Base-by-base conservation (phyloP, 2,113 vertebrate species). In the Rhynchopsitta pachyrhyncha region DNA sequence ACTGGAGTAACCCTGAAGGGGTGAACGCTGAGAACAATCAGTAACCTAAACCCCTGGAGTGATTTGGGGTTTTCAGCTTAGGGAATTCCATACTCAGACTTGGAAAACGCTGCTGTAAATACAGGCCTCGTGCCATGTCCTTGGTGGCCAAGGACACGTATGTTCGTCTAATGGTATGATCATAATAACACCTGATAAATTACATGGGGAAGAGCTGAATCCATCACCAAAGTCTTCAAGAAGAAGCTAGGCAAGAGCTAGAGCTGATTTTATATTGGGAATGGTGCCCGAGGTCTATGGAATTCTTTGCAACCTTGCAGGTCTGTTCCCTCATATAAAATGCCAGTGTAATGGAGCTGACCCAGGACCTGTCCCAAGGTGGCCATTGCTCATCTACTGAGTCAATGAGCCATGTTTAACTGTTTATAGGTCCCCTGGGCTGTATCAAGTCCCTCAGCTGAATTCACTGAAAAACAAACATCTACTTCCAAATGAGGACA, bases 1-100 rank as follows among this genome's bases (percentile, higher is more conserved):
- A 12, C 9, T 16, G 15, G 12, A 69, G 24, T 17, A 74, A 41
- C 9, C 5, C 18, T 25, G 55, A 25, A 46, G 17, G 80, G 19
- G 12, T 60, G 12, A 35, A 41, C 0, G 0, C 35, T 42, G 35
- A 39, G 35, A 24, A n/a, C 15, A 68, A 28, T 23, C 41, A 74
- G 22, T 22, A 69, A 18, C 29, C 16, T 64, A 52, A 88, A 82
- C 13, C 15, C 33, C 19, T 55, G 25, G 29, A 35, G 22, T 41
- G 25, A 41, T 64, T 59, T 9, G 13, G 33, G 33, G 57, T 15
- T 35, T 59, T 59, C 33, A 59, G 7, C 22, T 41, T 46, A 14
- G 53, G 33, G 13, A 73, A 31, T 85, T 71, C 46, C 13, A 44
- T n/a, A 28, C 7, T 39, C 5, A 37, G 62, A 33, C 55, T 57